phyloP scores from a whole-genome alignment of 2,113 vertebrate genomes.

The Anhinga rufa region DNA sequence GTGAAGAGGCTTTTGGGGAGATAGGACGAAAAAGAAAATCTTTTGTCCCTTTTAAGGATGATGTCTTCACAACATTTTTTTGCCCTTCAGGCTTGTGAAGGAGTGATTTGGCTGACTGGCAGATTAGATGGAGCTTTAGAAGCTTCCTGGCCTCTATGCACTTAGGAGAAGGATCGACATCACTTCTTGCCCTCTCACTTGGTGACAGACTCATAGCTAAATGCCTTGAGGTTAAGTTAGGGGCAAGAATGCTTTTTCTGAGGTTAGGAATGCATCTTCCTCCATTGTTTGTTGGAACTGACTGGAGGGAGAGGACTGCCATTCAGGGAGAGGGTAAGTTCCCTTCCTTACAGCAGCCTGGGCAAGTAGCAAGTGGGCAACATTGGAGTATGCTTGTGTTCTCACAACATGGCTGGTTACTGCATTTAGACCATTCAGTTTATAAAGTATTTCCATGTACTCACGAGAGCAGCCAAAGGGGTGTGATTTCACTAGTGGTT shows the following conservation, averaged over 20 bases:
- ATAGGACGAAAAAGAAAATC: neutral
- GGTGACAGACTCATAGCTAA: neutral
- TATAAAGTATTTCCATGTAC: neutral
- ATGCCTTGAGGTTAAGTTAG: neutral
- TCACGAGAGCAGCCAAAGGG: neutral
- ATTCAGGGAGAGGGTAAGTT: neutral
- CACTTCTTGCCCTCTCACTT: neutral
- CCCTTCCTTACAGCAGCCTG: neutral
- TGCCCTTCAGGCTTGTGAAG: neutral
- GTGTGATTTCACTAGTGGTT: neutral
- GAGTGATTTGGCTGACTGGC: neutral
- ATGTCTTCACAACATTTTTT: neutral
- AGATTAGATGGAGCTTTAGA: neutral
- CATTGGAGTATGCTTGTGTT: neutral
- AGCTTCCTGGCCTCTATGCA: neutral
- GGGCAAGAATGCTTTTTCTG: neutral
- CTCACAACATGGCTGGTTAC: accelerated
- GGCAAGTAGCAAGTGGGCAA: neutral
- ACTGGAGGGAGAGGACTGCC: neutral
- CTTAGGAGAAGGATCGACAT: neutral
- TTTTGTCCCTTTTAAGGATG: neutral
- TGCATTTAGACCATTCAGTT: neutral
- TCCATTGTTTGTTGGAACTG: neutral
- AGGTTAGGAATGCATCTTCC: neutral
- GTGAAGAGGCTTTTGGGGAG: neutral